Evolutionary conservation across 2,797 vertebrate genomes (phyloP), one percentile per base, ranked within the genome.

Genomic region (Diceros bicornis): DNA sequence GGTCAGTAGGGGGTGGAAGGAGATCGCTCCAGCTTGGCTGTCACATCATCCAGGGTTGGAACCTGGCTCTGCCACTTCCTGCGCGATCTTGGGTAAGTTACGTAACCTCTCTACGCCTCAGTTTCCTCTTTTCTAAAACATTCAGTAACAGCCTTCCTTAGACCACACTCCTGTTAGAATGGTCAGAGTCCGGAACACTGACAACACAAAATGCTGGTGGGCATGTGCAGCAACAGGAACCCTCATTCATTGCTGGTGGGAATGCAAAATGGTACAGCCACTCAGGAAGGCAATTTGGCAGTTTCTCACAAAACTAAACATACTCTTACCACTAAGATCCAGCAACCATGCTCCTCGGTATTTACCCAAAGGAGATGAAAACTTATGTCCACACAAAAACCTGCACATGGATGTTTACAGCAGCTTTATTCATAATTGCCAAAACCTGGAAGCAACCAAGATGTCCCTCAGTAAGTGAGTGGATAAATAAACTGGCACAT

Each of bases 111-210:
- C 68, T 41, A 59, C 41, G 78, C 68, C 83, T 90, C 59, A 1
- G 32, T 78, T 52, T 87, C 20, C 61, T 81, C 41, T 94, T 37
- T 64, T 47, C n/a, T 66, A 37, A 86, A 78, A 55, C 12, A 44
- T 25, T 34, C 55, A 1, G 2, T 1, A 16, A 21, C 21, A 55
- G 74, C 57, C 18, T 64, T 83, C 37, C 87, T 84, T 32, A 77
- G 21, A 1, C 37, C 14, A 5, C 44, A 14, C 34, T 0, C 47
- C 47, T 13, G 11, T 0, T 10, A 52, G 55, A 34, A 44, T 0
- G 8, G 55, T 55, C 74, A 62, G 29, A 44, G 11, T 20, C 62
- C 74, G 14, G 64, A 86, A 12, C 16, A 17, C 27, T 0, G 23
- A 79, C 29, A 14, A 20, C 44, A 20, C 20, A 41, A 17, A 20